These are phyloP conservation scores for Littorina saxatilis DNA, from an alignment of 1,140 invertebrate genomes.

Conservation along the genomic window DNA sequence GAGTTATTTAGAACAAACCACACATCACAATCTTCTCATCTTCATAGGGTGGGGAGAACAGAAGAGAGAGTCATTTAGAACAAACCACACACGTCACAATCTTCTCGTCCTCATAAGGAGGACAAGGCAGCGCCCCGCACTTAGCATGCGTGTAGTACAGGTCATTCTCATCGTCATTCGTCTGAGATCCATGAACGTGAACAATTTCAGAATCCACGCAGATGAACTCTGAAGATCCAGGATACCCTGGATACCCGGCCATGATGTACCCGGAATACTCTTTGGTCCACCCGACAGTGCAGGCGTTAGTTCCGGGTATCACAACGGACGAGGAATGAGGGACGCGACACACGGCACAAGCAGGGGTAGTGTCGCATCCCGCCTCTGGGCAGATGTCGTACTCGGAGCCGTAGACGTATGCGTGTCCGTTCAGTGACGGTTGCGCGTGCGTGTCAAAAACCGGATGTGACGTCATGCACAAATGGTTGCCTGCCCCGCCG, in stretches of 20 bases:
- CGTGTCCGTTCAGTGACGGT: not conserved
- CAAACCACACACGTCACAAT: not conserved
- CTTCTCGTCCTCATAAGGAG: not conserved
- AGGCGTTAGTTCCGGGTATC: constrained; percentile 37
- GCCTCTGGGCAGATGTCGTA: not conserved
- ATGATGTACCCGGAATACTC: constrained; percentile 43
- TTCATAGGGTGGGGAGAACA: too few relatives aligned
- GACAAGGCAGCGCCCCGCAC: not conserved
- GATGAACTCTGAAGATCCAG: constrained; percentile 25
- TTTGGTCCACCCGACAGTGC: constrained; percentile 38
- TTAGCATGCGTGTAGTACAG: not conserved
- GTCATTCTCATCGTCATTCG: not conserved
- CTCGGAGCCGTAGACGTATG: not conserved
- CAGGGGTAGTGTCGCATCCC: not conserved
- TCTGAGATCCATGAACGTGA: not conserved
- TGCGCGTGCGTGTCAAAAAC: not conserved
- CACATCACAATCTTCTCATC: too few relatives aligned
- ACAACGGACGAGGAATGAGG: constrained; percentile 27
- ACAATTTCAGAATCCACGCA: constrained; percentile 11
- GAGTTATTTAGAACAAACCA: too few relatives aligned
- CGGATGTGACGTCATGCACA: not conserved
- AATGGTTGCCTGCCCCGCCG: not conserved
- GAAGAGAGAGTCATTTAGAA: too few relatives aligned
- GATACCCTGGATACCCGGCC: constrained; percentile 4
- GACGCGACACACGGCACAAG: constrained; percentile 50